Base-by-base conservation (phyloP, 2,888 invertebrate species). In the Noctua comes region DNA sequence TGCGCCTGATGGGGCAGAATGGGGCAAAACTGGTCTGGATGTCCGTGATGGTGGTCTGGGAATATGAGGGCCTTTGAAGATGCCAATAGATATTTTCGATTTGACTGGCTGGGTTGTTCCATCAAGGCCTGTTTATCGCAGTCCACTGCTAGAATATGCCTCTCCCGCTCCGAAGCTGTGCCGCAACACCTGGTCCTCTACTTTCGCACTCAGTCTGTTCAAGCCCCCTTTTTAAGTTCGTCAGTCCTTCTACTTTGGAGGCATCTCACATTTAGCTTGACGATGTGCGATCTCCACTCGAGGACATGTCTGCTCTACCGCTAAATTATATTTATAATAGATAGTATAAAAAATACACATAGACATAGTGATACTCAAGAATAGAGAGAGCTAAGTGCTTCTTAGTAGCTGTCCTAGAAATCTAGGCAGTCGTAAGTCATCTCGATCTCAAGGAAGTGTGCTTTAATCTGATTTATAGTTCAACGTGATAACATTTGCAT, bases 381-480 rank as follows among this genome's bases (percentile, higher is more conserved):
- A 21, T 18, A 24, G 18, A 7, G 46, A 18, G 13, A 48, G 27
- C 57, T 59, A 77, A 77, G 43, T 59, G 57, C 13, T 78, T 78
- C 79, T 79, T n/a, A 51, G 79, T 43, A 79, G 1, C 16, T 51
- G 51, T n/a, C 13, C n/a, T 62, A 69, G 21, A 10, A 48, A 59
- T 68, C 40, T 59, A 77, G 59, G 78, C 27, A 48, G 16, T 68
- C 48, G 31, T 68, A 78, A 51, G 43, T 62, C 68, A 24, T 79
- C 59, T 79, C 18, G 48, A 79, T 77, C 31, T 77, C 31, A n/a
- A 68, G 69, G 79, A 77, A 77, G 43, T 31, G 31, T 21, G 31
- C 16, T 68, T 18, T 77, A 51, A 68, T 79, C 59, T 79, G 21
- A 78, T 79, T 79, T 78, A 69, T 69, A 6, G 31, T 31, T 43